Evolutionary conservation across 1,140 invertebrate genomes (phyloP), one percentile per base, ranked within the genome.

Genomic region (Drosophila suzukii): DNA sequence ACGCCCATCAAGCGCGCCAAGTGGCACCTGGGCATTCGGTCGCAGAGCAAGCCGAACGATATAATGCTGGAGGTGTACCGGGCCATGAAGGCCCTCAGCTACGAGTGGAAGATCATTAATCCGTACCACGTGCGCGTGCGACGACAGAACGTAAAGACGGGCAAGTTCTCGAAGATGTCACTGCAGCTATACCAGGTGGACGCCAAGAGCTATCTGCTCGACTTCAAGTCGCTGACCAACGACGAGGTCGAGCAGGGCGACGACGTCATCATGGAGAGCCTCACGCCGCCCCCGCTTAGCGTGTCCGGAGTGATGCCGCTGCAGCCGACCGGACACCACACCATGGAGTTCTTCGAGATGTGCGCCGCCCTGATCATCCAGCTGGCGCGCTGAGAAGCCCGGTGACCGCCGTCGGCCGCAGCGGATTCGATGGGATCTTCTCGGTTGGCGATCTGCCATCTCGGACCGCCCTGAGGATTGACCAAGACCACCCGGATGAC

Each of bases 311-410:
- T 86, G 15, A 90, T 80, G 92, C 83, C 81, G 46, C 86, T 70
- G 59, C 91, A 93, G 63, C 89, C 93, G 76, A 91, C 91, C 11
- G 94, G 96, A 27, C 98, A 99, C 91, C 98, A 99, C 92, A 99
- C 98, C 4, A 99, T 99, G 97, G 98, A 99, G 94, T 99, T 99
- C 93, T 99, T 99, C 93, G 99, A 99, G 94, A 99, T 99, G 98
- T 99, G 99, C 93, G 98, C 99, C 24, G 97, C 97, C 30, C 94
- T 99, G 13, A 99, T 99, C 81, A 98, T 98, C 53, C 98, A 99
- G 86, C 93, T 99, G 53, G 98, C 99, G 32, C 96, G 98, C 93
- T 99, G 94, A 78, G n/a, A 7, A 60, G 27, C 27, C 20, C 36
- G n/a, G 7, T 17, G 43, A 49, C 15, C 17, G 56, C 32, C 44